Evolutionary conservation across 2,888 invertebrate species (phyloP).

Genomic region (Phrixothrix hirtus): DNA sequence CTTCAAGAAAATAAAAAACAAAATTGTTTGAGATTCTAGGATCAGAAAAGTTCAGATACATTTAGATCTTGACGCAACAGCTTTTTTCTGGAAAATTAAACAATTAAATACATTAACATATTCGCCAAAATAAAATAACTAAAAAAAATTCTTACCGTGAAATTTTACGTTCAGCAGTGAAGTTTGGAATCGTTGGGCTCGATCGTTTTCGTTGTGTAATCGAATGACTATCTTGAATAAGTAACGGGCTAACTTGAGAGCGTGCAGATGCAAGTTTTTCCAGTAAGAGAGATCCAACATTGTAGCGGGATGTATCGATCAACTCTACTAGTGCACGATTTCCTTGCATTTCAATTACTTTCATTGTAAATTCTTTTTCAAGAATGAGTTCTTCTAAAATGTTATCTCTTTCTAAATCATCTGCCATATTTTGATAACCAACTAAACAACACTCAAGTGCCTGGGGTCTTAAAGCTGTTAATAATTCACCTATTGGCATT

Average conservation of each 20-base stretch:
- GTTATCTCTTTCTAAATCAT: conserved; percentile 61
- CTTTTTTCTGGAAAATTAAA: too few relatives aligned
- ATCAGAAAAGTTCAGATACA: too few relatives aligned
- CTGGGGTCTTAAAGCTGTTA: conserved; percentile 68
- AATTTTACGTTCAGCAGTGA: conserved; percentile 5
- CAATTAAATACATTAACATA: too few relatives aligned
- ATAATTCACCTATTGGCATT: conserved; percentile 66
- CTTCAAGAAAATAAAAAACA: too few relatives aligned
- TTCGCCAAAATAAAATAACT: not conserved
- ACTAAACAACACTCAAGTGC: conserved; percentile 79
- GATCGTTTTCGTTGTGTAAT: conserved; percentile 44
- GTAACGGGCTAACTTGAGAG: conserved; percentile 48
- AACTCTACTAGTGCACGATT: conserved; percentile 66
- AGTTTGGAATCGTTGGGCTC: conserved; percentile 14
- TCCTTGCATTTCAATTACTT: conserved; percentile 60
- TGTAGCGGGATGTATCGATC: conserved; percentile 58
- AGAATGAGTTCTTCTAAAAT: conserved; percentile 72
- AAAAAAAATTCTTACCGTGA: conserved; percentile 17
- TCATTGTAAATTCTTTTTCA: conserved; percentile 65
- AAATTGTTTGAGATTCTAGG: too few relatives aligned
- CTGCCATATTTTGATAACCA: conserved; percentile 62
- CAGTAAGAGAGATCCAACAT: conserved; percentile 51
- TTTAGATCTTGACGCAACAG: too few relatives aligned
- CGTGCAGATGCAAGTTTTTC: conserved; percentile 49
- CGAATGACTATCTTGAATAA: conserved; percentile 50